A percentile compares a stretch with the other conserved stretches of the same genome.
phyloP scores from a whole-genome alignment of 1,140 invertebrate genomes.

The Philaenus spumarius region DNA sequence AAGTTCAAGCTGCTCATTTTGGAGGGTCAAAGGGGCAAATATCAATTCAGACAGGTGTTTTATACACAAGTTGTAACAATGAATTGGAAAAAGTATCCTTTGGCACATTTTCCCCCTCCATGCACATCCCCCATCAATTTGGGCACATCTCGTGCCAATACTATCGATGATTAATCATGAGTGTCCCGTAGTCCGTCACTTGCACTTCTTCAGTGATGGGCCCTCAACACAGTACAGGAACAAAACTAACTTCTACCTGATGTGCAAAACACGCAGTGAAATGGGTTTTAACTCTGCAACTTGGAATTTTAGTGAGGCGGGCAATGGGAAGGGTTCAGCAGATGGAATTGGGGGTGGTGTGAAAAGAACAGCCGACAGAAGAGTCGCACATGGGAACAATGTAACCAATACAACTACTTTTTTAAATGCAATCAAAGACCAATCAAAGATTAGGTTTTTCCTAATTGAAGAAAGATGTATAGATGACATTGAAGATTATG shows the following conservation, averaged over 20 bases:
- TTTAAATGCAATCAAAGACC: not conserved
- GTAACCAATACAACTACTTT: conserved; percentile 23
- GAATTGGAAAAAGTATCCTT: conserved; percentile 34
- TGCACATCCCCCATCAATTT: conserved; percentile 34
- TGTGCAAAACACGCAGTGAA: conserved; percentile 20
- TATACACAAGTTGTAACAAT: conserved; percentile 25
- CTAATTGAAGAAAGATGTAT: not conserved
- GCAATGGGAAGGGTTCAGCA: conserved; percentile 42
- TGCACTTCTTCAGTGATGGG: conserved; percentile 27
- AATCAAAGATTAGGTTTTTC: not conserved
- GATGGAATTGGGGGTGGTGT: conserved; percentile 40
- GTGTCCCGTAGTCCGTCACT: not conserved
- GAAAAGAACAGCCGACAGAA: conserved; percentile 37
- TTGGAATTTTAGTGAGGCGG: conserved; percentile 41
- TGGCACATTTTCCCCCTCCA: conserved; percentile 30
- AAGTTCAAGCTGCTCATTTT: conserved; percentile 37
- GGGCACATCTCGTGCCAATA: conserved; percentile 33
- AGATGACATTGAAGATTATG: too few species aligned
- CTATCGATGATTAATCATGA: conserved; percentile 10
- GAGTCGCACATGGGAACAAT: conserved; percentile 34
- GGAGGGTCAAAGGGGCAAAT: conserved; percentile 34
- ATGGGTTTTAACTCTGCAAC: conserved; percentile 26
- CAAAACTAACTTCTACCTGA: conserved; percentile 24
- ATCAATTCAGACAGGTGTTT: conserved; percentile 36
- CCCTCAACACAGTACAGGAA: conserved; percentile 27